Evolutionary conservation across 2,113 vertebrate species (phyloP).

Genomic region (Ammodytes marinus): DNA sequence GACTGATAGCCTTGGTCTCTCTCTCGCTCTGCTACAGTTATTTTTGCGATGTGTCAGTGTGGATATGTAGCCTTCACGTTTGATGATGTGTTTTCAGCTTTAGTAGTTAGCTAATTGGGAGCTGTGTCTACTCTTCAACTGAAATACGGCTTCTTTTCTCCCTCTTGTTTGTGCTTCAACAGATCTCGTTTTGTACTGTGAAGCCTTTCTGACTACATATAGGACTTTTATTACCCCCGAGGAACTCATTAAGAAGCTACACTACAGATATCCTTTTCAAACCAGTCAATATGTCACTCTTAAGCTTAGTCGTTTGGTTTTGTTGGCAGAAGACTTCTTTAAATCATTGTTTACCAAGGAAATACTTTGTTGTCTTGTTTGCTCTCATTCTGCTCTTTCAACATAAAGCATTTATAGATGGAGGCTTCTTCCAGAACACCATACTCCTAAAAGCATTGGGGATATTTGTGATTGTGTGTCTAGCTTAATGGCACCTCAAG

Average conservation of each 20-base stretch:
- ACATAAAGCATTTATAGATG: not conserved
- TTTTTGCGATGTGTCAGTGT: conserved; percentile 40
- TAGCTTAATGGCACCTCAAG: not conserved
- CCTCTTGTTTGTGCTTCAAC: conserved; percentile 43
- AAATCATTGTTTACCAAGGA: conserved; percentile 40
- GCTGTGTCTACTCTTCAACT: conserved; percentile 30
- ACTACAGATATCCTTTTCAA: conserved; percentile 97
- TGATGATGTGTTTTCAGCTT: conserved; percentile 42
- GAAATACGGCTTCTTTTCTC: not conserved
- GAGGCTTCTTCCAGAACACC: not conserved
- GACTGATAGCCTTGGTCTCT: conserved; percentile 23
- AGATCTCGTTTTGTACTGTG: conserved; percentile 98
- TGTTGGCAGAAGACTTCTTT: conserved; percentile 13
- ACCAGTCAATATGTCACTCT: conserved; percentile 34
- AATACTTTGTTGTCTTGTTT: conserved; percentile 24
- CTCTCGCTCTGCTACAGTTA: conserved; percentile 7
- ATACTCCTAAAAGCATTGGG: not conserved
- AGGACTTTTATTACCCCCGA: conserved; percentile 97
- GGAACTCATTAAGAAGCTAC: conserved; percentile 98
- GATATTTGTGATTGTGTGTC: not conserved
- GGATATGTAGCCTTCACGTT: conserved; percentile 7
- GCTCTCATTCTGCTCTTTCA: conserved; percentile 9
- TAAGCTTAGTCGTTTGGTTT: not conserved
- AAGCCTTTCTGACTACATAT: conserved; percentile 98
- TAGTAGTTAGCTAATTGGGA: conserved; percentile 38